Percentiles rank a stretch among this genome's conserved stretches.
These are phyloP conservation scores for Heterohyrax brucei DNA, from an alignment of 2,797 vertebrate genomes.

Conservation along the genomic window DNA sequence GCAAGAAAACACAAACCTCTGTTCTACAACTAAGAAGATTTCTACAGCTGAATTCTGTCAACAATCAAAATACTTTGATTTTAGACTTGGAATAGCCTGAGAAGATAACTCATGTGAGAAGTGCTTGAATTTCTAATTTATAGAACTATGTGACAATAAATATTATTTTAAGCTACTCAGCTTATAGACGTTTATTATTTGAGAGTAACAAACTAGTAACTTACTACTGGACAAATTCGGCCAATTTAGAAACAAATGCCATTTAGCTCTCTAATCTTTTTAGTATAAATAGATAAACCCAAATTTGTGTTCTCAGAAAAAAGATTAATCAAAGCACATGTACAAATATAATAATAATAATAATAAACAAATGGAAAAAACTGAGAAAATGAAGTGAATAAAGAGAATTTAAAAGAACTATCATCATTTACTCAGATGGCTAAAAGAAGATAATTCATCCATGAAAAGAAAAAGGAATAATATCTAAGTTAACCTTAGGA, in stretches of 20 bases:
- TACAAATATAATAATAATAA: neutral
- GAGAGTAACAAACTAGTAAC: no score
- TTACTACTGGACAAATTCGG: neutral
- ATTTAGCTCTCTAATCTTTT: neutral
- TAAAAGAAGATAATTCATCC: no score
- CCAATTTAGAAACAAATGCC: neutral
- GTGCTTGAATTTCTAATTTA: neutral
- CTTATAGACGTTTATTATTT: no score
- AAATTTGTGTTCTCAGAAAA: neutral
- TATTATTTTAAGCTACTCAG: neutral
- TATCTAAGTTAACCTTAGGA: no score
- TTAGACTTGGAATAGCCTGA: neutral
- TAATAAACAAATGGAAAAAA: no score
- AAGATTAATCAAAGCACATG: neutral
- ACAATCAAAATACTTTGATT: neutral
- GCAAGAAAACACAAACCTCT: neutral
- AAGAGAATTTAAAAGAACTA: no score
- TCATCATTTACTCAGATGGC: no score
- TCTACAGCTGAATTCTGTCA: neutral
- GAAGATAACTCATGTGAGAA: neutral
- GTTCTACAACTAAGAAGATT: neutral
- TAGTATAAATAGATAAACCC: neutral
- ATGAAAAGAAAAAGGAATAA: no score
- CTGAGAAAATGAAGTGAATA: no score
- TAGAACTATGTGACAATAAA: neutral